Percentiles rank a stretch among this genome's conserved stretches.
phyloP scores from a whole-genome alignment of 2,797 vertebrate genomes.

The Peromyscus aztecus region DNA sequence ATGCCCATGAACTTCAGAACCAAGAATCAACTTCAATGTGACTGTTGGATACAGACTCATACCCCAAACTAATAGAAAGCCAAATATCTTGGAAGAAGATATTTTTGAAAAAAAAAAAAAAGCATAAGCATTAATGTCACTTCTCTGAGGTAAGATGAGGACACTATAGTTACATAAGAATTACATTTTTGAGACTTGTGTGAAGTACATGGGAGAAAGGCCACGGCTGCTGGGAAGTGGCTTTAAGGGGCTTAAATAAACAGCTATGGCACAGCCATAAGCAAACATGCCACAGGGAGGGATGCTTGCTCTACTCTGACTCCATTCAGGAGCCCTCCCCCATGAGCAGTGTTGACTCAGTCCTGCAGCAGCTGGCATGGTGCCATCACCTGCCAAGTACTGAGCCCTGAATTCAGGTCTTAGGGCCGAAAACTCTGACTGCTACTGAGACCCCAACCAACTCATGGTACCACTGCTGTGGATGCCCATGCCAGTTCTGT shows the following conservation, averaged over 20 bases:
- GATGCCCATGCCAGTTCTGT: background rate
- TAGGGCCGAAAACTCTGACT: background rate
- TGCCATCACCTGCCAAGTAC: background rate
- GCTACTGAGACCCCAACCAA: background rate
- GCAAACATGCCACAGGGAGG: background rate
- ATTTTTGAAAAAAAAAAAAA: background rate
- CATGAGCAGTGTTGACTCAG: background rate
- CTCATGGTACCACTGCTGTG: background rate
- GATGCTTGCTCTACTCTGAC: background rate
- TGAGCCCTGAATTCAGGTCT: background rate
- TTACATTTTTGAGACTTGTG: background rate
- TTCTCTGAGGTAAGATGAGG: constrained; percentile 22
- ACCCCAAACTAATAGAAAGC: background rate
- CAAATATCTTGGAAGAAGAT: background rate
- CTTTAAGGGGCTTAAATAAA: constrained; percentile 1
- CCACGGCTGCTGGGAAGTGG: background rate
- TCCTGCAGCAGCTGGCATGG: background rate
- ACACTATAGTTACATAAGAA: background rate
- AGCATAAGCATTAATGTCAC: constrained; percentile 16
- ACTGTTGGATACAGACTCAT: background rate
- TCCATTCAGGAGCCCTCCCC: background rate
- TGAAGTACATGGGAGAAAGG: background rate
- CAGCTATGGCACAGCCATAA: background rate
- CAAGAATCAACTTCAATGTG: background rate
- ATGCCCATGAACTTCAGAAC: background rate